These are phyloP conservation scores for Chaetura pelagica DNA, from an alignment of 2,113 vertebrate species.

Conservation along the genomic window DNA sequence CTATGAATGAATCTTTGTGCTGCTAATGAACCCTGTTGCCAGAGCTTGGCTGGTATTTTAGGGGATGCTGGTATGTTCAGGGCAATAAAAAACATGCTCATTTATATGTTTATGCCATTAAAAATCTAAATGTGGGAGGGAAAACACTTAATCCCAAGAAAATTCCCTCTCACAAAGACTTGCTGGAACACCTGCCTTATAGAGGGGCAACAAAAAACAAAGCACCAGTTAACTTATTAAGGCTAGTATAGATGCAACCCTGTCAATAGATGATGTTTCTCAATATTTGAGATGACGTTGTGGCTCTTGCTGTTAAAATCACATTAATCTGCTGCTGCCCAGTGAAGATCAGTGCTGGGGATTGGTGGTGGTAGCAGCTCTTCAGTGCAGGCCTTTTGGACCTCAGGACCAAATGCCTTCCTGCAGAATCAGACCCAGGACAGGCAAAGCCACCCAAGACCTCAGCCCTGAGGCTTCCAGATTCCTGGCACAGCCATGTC, in stretches of 20 bases:
- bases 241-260: not conserved
- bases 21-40: rapidly evolving
- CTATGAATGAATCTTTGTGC: not conserved
- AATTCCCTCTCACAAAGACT: not conserved
- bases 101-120: not conserved
- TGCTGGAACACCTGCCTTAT: not conserved
- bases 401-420: not conserved
- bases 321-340: not conserved
- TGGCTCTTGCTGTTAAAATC: not conserved
- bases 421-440: rapidly evolving
- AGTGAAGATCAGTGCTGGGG: not conserved
- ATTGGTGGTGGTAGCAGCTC: rapidly evolving
- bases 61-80: not conserved
- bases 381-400: rapidly evolving
- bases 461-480: not conserved
- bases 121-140: not conserved
- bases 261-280: not conserved
- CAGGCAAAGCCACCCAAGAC: not conserved
- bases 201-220: not conserved
- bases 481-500: not conserved
- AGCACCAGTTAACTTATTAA: not conserved
- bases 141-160: not conserved
- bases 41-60: not conserved
- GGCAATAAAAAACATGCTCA: rapidly evolving
- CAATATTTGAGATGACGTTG: not conserved